Conservation (phyloP, 1,140 invertebrate species). For the Polypedilum vanderplanki region DNA sequence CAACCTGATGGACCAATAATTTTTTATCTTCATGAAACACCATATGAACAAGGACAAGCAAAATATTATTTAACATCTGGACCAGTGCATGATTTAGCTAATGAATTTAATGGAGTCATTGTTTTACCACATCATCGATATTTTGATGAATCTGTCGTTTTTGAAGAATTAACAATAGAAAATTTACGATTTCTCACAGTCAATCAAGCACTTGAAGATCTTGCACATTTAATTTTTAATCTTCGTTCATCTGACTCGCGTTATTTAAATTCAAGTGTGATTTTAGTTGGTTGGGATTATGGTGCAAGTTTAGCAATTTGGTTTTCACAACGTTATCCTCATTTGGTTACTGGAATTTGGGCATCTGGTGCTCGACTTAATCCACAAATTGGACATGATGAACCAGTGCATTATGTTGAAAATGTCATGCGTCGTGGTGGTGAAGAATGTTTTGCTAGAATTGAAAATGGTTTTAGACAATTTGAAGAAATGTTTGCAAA, state of each 20-base stretch:
- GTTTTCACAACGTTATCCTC: conserved; percentile 67
- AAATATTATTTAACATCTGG: conserved; percentile 45
- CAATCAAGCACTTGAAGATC: conserved; percentile 66
- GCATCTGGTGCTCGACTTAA: conserved; percentile 65
- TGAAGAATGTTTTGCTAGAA: background rate
- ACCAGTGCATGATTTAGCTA: conserved; percentile 51
- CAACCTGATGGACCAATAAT: conserved; percentile 54
- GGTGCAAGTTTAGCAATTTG: conserved; percentile 71
- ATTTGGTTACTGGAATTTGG: conserved; percentile 64
- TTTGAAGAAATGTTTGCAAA: background rate
- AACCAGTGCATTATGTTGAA: background rate
- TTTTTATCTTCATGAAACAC: conserved; percentile 67
- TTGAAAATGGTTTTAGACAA: background rate
- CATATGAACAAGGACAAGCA: conserved; percentile 54
- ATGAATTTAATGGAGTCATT: conserved; percentile 51
- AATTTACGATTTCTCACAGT: conserved; percentile 59
- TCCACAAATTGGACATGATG: background rate
- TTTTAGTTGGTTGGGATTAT: conserved; percentile 76
- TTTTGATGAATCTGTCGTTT: conserved; percentile 51
- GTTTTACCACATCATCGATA: conserved; percentile 72
- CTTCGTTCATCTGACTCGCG: conserved; percentile 45
- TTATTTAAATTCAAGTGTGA: conserved; percentile 43
- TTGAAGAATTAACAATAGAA: conserved; percentile 47
- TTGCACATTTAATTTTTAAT: conserved; percentile 56
- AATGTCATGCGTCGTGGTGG: background rate